Evolutionary conservation across 2,888 invertebrate species (phyloP).

Genomic region (Entomobrya multifasciata): DNA sequence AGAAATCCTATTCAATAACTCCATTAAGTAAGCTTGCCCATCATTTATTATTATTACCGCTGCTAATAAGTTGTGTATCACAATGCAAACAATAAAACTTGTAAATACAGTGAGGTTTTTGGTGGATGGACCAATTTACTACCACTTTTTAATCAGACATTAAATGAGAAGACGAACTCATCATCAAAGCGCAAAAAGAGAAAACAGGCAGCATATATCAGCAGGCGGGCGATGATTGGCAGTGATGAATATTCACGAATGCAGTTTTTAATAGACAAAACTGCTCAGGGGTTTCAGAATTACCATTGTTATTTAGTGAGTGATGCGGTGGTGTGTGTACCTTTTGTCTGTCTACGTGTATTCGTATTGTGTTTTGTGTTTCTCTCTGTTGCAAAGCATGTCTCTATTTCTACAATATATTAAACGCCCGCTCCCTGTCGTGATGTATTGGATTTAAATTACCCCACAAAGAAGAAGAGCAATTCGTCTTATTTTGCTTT

Average conservation of each 20-base stretch:
- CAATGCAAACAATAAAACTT: background rate
- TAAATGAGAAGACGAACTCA: background rate
- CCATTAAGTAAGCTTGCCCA: background rate
- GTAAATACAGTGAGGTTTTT: background rate
- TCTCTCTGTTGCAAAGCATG: background rate
- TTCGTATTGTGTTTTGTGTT: background rate
- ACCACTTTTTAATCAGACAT: conserved; percentile 17
- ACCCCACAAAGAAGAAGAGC: conserved; percentile 53
- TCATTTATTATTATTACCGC: background rate
- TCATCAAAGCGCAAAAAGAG: conserved; percentile 9
- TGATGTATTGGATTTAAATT: conserved; percentile 67
- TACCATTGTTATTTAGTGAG: background rate
- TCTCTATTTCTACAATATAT: conserved; percentile 36
- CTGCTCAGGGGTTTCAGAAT: conserved; percentile 43
- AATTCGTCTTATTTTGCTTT: conserved; percentile 62
- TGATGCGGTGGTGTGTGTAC: conserved; percentile 10
- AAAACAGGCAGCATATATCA: background rate
- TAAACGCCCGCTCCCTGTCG: conserved; percentile 57
- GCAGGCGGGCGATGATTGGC: conserved; percentile 50
- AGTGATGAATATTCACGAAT: conserved; percentile 67
- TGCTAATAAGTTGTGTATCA: conserved; percentile 3
- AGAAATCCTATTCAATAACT: background rate
- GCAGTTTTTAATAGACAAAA: conserved; percentile 12
- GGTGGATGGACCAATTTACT: conserved; percentile 29
- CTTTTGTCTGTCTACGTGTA: background rate